These are phyloP conservation scores for Chrysina gloriosa DNA, from an alignment of 2,888 invertebrate genomes.

Conservation along the genomic window DNA sequence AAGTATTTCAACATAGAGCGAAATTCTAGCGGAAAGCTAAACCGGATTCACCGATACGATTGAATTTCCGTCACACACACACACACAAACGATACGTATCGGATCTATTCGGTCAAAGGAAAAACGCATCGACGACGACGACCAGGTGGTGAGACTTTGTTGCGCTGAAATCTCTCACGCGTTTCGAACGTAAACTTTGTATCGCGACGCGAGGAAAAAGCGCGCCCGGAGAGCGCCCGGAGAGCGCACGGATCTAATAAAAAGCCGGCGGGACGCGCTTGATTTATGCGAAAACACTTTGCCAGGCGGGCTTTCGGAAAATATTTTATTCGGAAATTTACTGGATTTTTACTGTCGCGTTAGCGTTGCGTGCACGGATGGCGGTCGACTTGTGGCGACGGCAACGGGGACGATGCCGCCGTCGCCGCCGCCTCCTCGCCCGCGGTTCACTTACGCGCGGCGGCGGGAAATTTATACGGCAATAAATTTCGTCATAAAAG, in stretches of 20 bases:
- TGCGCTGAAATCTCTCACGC: too few relatives aligned
- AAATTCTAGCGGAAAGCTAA: too few relatives aligned
- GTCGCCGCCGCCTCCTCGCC: background rate
- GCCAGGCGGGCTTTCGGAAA: conserved; percentile 14
- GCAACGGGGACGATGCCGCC: background rate
- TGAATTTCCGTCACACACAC: too few relatives aligned
- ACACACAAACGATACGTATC: too few relatives aligned
- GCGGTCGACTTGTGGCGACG: background rate
- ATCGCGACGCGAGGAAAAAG: too few relatives aligned
- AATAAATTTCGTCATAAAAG: conserved; percentile 36
- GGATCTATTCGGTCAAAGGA: too few relatives aligned
- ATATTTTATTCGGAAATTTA: conserved; percentile 36
- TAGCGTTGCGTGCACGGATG: conserved; percentile 15
- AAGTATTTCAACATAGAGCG: too few relatives aligned
- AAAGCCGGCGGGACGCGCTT: conserved; percentile 5
- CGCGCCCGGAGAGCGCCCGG: too few relatives aligned
- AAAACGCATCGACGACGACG: too few relatives aligned
- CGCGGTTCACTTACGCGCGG: conserved; percentile 29
- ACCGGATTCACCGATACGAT: too few relatives aligned
- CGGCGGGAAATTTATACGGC: conserved; percentile 28
- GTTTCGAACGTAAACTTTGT: too few relatives aligned
- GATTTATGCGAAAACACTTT: conserved; percentile 31
- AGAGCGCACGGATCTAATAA: background rate
- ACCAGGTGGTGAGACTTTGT: too few relatives aligned
- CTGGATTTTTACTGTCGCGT: conserved; percentile 35